These are phyloP conservation scores for Drosophila pandora DNA, from an alignment of 1,140 invertebrate species.

Conservation along the genomic window DNA sequence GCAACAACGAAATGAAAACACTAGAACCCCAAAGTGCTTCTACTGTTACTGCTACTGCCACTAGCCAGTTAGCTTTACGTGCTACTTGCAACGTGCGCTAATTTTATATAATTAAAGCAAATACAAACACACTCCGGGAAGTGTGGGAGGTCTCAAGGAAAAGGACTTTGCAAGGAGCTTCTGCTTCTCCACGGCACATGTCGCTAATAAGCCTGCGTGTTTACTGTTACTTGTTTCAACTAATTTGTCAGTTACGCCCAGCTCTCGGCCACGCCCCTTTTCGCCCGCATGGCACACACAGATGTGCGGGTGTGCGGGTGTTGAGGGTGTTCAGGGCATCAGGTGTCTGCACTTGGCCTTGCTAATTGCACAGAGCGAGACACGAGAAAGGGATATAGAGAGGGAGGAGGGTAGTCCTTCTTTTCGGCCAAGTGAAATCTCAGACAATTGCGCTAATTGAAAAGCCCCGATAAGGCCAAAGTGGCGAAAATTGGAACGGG, in stretches of 20 bases:
- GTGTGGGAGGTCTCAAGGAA: constrained; percentile 49
- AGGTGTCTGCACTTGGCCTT: constrained; percentile 80
- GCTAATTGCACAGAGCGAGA: constrained; percentile 64
- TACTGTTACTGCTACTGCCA: not conserved
- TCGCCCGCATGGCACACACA: constrained; percentile 65
- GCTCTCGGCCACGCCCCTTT: constrained; percentile 23
- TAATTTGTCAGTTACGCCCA: constrained; percentile 77
- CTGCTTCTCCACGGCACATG: constrained; percentile 60
- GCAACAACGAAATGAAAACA: constrained; percentile 3
- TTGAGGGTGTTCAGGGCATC: constrained; percentile 35
- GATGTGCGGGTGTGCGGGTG: not conserved
- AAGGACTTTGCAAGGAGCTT: constrained; percentile 29
- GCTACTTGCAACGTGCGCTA: constrained; percentile 79
- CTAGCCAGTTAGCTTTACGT: constrained; percentile 45
- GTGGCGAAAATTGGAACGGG: constrained; percentile 27
- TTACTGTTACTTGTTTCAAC: constrained; percentile 79
- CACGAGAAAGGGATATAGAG: too few relatives aligned
- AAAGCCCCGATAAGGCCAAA: constrained; percentile 72
- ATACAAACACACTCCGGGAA: constrained; percentile 60
- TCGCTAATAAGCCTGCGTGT: constrained; percentile 81
- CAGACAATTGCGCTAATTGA: constrained; percentile 79
- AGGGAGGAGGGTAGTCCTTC: constrained; percentile 15
- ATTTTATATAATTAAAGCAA: constrained; percentile 81
- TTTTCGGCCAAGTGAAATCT: constrained; percentile 74
- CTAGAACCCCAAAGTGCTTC: not conserved